Base-by-base conservation (phyloP, 2,888 invertebrate species). In the Aelia acuminata region DNA sequence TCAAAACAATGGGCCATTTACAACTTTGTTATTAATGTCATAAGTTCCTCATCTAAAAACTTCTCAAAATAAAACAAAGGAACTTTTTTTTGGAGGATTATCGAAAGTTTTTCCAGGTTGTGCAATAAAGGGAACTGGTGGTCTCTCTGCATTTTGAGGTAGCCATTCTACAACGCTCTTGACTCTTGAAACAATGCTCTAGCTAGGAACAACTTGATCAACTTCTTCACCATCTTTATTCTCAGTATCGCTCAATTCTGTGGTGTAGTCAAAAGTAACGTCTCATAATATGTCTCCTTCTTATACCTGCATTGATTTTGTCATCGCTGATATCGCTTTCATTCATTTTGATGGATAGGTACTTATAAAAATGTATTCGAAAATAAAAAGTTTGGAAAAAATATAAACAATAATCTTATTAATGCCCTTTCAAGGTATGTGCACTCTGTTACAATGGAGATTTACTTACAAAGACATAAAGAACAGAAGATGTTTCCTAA, bases 301-400 rank as follows among this genome's bases (percentile, higher is more conserved):
- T 70, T 35, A 8, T 70, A 70, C 70, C 35, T 70, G 70, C 70
- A 70, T 70, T 70, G 13, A 70, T 35, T 70, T 70, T n/a, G n/a
- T n/a, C 70, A 70, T 70, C 35, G 70, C 70, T 11, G 35, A 70
- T 70, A 70, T 70, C 31, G 70, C 70, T 70, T 70, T 70, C 70
- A 70, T 70, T 70, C 70, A 70, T 70, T 70, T 70, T 70, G 3
- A 22, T 22, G n/a, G 70, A 35, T 70, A 70, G n/a, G n/a, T n/a
- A n/a, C 70, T 70, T 70, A 70, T 70, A 70, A 70, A n/a, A 70
- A 70, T 22, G 35, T 70, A 70, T 70, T 70, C 26, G 3, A 70
- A 70, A 70, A 70, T 70, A 70, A 70, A 70, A 70, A 70, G 18
- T 20, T 70, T 70, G 70, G 70, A 70, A 70, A 70, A n/a, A n/a